Base-by-base conservation (phyloP, 1,140 invertebrate genomes). In the Trachelipus rathkii region DNA sequence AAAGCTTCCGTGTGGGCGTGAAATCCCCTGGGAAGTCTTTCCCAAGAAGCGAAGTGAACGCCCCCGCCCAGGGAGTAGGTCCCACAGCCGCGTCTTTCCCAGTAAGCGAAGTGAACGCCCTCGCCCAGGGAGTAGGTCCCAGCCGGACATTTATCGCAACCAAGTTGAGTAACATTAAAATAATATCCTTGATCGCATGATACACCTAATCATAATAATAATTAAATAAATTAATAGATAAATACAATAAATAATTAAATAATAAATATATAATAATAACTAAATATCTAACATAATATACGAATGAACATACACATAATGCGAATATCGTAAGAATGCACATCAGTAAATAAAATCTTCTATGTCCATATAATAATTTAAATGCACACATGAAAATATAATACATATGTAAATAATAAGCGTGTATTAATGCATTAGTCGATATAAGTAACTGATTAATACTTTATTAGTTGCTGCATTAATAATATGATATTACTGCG, bases 71-170 rank as follows among this genome's bases (percentile, higher is more conserved):
- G 81, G 10, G 87, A 88, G 82, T 87, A 89, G 11, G 86, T 86
- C 6, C 88, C 88, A 33, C 88, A 13, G 85, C 81, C 13, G 84
- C n/a, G 78, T 7, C 82, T 80, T 33, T 76, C 84, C 87, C 87
- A 89, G 1, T 83, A 83, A 73, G 88, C 87, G 82, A 86, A 88
- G 10, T 85, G 83, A 10, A 87, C 82, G 4, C 87, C 87, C 24
- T 87, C 87, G 0, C 88, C 88, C 10, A 89, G 81, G 10, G 88
- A 88, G 82, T 87, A 89, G 11, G 86, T 86, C 7, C 88, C 88
- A 13, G 85, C 81, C 13, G 84, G 84, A 81, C 88, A 89, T 6
- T 82, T 78, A 44, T 85, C 81, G 81, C 88, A 89, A 60, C 85
- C 82, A 71, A 89, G 83, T 13, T 78, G 79, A 10, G 81, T 85